Evolutionary conservation across 2,888 invertebrate genomes (phyloP).

Genomic region (Lamellibrachia satsuma): DNA sequence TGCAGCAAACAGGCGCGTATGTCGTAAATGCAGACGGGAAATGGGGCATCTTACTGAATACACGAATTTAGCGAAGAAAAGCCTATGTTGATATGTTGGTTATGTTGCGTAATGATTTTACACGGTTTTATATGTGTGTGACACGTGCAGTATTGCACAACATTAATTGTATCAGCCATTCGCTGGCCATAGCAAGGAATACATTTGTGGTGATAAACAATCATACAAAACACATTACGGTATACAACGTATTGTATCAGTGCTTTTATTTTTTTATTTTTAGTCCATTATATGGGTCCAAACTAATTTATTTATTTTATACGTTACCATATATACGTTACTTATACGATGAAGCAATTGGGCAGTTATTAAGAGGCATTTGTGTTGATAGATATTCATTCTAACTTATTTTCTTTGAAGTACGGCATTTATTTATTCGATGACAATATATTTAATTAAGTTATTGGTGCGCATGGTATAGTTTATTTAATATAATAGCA

Average conservation of each 20-base stretch:
- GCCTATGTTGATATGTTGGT: background rate
- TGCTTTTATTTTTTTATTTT: background rate
- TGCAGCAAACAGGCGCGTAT: background rate
- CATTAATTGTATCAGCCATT: background rate
- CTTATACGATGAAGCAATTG: background rate
- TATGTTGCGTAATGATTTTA: background rate
- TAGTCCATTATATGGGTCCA: background rate
- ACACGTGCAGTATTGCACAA: background rate
- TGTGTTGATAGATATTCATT: background rate
- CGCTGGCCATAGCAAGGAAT: background rate
- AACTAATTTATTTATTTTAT: slow-evolving; percentile 13
- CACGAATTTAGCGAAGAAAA: background rate
- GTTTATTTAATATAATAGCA: background rate
- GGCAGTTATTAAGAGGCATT: background rate
- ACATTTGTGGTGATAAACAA: background rate
- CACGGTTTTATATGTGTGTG: background rate
- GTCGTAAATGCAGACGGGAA: background rate
- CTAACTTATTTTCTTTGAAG: background rate
- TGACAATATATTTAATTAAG: background rate
- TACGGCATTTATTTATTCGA: background rate
- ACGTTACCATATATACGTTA: background rate
- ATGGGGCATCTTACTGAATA: background rate
- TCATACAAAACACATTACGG: background rate
- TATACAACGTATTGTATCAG: background rate
- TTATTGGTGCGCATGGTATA: background rate